Evolutionary conservation across 2,888 invertebrate species (phyloP).

Genomic region (Spilosoma lubricipeda): DNA sequence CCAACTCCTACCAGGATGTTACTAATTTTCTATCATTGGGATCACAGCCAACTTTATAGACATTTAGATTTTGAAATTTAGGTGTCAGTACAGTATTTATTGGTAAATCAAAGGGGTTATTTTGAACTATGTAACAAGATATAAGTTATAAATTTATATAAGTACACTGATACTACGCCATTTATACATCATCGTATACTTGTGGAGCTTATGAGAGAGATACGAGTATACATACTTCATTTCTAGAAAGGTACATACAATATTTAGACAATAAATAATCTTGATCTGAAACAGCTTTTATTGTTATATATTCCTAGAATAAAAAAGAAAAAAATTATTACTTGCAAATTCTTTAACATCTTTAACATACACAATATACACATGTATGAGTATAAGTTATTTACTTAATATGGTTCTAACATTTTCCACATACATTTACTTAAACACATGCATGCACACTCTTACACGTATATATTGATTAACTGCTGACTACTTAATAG

Average conservation of each 20-base stretch:
- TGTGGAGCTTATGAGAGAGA: background rate
- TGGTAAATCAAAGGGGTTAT: slow-evolving; percentile 56
- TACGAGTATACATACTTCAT: background rate
- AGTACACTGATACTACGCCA: background rate
- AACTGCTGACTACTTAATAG: too few relatives aligned
- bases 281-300: background rate
- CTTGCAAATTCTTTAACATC: background rate
- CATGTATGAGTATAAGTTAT: background rate
- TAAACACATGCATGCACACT: too few relatives aligned
- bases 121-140: slow-evolving; percentile 34
- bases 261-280: background rate
- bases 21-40: slow-evolving; percentile 86
- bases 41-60: slow-evolving; percentile 81
- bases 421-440: too few relatives aligned
- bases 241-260: background rate
- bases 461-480: too few relatives aligned
- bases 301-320: background rate
- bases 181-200: background rate
- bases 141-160: background rate
- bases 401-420: background rate
- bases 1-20: slow-evolving; percentile 81
- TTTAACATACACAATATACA: too few relatives aligned
- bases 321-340: background rate
- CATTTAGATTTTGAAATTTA: slow-evolving; percentile 80
- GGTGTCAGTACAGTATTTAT: slow-evolving; percentile 83